Evolutionary conservation across 1,140 invertebrate genomes (phyloP).

Genomic region (Vanessa tameamea): DNA sequence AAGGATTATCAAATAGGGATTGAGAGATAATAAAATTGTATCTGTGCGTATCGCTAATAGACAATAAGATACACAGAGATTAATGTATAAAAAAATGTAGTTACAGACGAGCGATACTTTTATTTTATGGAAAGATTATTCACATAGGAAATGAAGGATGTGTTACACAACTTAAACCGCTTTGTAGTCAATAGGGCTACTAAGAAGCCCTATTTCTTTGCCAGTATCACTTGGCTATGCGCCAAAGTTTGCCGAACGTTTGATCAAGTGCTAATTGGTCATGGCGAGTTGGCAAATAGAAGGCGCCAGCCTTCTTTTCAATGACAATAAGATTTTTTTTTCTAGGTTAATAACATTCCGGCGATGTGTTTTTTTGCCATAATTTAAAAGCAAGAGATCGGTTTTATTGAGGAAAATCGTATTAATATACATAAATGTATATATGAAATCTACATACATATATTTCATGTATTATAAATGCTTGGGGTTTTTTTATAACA

Average conservation of each 20-base stretch:
- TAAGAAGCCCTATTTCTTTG: conserved; percentile 18
- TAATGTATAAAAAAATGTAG: no score
- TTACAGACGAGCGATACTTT: no score
- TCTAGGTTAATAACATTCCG: background rate
- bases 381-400: no score
- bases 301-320: conserved; percentile 10
- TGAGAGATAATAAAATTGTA: no score
- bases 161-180: conserved; percentile 16
- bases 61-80: no score
- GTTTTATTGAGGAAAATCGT: background rate
- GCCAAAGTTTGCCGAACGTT: conserved; percentile 16
- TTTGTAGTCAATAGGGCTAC: conserved; percentile 22
- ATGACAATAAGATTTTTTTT: conserved; percentile 9
- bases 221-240: conserved; percentile 3
- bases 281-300: conserved; percentile 1
- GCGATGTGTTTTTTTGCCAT: no score
- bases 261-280: conserved; percentile 28
- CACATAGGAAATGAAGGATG: background rate
- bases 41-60: no score
- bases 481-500: no score
- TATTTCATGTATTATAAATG: no score
- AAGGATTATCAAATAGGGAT: no score
- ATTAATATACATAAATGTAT: no score
- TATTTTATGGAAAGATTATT: background rate
- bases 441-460: no score